These are phyloP conservation scores for Lypha dubia DNA, from an alignment of 2,888 invertebrate genomes.

Conservation along the genomic window DNA sequence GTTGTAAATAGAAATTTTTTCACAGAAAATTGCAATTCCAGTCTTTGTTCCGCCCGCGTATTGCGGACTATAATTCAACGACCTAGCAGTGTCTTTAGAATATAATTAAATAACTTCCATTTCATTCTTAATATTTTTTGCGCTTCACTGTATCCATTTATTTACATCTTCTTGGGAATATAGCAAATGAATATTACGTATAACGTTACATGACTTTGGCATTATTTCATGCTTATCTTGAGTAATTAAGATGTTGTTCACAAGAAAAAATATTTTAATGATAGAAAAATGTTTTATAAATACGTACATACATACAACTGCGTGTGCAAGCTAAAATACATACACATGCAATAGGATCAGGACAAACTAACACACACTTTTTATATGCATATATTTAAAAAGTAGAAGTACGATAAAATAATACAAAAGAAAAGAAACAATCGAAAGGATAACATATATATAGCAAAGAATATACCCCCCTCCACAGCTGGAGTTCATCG, in stretches of 20 bases:
- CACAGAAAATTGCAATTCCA: too few species aligned
- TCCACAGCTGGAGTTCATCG: neutral
- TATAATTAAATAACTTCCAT: too few species aligned
- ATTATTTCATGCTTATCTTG: slow-evolving; percentile 79
- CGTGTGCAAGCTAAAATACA: neutral
- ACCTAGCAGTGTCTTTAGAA: too few species aligned
- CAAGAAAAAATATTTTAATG: slow-evolving; percentile 70
- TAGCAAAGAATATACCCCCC: neutral
- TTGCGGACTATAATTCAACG: too few species aligned
- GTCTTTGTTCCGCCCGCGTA: too few species aligned
- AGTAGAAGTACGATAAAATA: slow-evolving; percentile 33
- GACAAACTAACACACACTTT: slow-evolving; percentile 5
- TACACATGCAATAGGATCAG: neutral
- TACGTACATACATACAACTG: neutral
- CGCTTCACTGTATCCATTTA: slow-evolving; percentile 22
- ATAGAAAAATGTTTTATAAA: slow-evolving; percentile 71
- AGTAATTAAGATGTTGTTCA: slow-evolving; percentile 78
- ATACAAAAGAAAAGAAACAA: slow-evolving; percentile 25
- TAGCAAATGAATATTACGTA: slow-evolving; percentile 63
- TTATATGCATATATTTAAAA: neutral
- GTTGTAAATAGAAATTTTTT: too few species aligned
- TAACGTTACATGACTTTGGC: slow-evolving; percentile 73
- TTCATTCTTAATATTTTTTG: neutral
- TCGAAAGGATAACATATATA: slow-evolving; percentile 24
- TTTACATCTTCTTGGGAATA: slow-evolving; percentile 24